Evolutionary conservation across 2,113 vertebrate species (phyloP).

Genomic region (Cygnus buccinator): DNA sequence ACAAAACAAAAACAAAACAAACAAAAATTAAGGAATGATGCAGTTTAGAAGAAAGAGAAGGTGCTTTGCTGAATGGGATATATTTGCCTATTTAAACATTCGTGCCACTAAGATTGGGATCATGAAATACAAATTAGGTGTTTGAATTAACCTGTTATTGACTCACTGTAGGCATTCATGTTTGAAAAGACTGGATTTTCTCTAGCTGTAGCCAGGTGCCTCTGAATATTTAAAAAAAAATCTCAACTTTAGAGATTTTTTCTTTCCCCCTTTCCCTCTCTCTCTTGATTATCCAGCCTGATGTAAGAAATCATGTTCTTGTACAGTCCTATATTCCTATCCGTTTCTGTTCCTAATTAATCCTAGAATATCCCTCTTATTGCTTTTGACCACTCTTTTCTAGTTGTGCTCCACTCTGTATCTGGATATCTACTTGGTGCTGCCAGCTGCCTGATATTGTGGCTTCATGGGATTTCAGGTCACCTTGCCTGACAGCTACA

Average conservation of each 20-base stretch:
- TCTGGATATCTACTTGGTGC: not conserved
- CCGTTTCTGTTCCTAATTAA: not conserved
- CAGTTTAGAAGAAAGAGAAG: not conserved
- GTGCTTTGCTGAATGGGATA: not conserved
- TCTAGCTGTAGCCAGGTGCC: not conserved
- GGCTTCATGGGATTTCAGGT: not conserved
- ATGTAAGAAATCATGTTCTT: not conserved
- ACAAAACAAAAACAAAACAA: not conserved
- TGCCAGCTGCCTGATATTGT: rapidly evolving
- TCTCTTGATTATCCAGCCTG: not conserved
- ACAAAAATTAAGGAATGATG: not conserved
- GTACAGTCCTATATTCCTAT: not conserved
- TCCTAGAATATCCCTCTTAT: not conserved
- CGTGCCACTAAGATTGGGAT: not conserved
- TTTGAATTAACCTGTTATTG: not conserved
- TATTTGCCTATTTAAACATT: slow-evolving; percentile 14
- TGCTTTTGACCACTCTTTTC: not conserved
- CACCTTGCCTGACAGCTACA: not conserved
- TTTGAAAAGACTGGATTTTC: not conserved
- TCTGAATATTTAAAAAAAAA: not conserved
- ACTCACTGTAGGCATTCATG: not conserved
- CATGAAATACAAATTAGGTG: not conserved
- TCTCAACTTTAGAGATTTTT: not conserved
- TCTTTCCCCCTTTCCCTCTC: not conserved
- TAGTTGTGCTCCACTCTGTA: not conserved